These are phyloP conservation scores for Cheilosia urbana DNA, from an alignment of 2,888 invertebrate species.

Conservation along the genomic window DNA sequence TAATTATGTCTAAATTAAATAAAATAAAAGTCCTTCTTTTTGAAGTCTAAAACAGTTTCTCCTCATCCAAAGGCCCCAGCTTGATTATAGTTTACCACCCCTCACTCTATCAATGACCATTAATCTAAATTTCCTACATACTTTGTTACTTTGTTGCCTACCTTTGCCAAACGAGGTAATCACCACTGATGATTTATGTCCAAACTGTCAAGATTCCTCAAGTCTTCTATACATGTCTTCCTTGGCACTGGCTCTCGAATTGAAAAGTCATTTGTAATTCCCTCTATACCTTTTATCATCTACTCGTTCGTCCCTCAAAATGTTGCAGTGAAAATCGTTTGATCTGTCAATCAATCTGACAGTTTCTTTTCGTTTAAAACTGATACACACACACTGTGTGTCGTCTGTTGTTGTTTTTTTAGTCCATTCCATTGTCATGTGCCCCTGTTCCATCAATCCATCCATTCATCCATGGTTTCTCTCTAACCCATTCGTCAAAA, in stretches of 20 bases:
- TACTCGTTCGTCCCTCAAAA: not conserved
- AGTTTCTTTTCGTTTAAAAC: constrained; percentile 56
- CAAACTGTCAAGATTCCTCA: not conserved
- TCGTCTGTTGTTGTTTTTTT: constrained; percentile 5
- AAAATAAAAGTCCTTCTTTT: too few relatives aligned
- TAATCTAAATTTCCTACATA: not conserved
- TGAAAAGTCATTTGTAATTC: not conserved
- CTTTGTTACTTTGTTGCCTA: not conserved
- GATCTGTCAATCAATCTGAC: constrained; percentile 70
- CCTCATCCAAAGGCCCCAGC: too few relatives aligned
- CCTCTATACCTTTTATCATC: not conserved
- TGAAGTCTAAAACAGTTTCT: too few relatives aligned
- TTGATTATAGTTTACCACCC: too few relatives aligned
- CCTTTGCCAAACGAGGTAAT: not conserved
- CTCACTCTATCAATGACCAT: not conserved
- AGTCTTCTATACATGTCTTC: not conserved
- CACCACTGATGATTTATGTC: constrained; percentile 4
- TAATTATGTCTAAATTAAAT: too few relatives aligned
- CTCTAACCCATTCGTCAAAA: constrained; percentile 73
- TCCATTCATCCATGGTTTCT: constrained; percentile 64
- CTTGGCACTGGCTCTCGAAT: not conserved
- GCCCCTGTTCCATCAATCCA: constrained; percentile 69
- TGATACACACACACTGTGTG: constrained; percentile 12
- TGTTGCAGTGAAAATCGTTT: constrained; percentile 56
- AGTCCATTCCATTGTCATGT: constrained; percentile 59